These are phyloP conservation scores for Salvelinus fontinalis DNA, from an alignment of 2,113 vertebrate species.

Conservation along the genomic window DNA sequence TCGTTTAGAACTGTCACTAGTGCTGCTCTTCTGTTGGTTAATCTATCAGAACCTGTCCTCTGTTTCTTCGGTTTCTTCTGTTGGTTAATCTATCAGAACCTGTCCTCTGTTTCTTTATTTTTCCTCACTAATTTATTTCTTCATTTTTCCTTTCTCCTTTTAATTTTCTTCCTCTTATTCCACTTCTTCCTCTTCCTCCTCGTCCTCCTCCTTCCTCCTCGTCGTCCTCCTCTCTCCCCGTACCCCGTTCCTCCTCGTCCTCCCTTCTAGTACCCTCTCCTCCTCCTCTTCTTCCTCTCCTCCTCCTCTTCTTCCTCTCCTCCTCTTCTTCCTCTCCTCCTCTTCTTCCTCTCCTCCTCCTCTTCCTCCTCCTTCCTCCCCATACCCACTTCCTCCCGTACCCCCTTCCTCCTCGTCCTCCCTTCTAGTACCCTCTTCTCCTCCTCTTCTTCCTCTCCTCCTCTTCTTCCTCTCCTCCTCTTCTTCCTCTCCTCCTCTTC, in stretches of 20 bases:
- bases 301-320: background rate
- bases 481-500: background rate
- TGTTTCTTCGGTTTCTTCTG: no score
- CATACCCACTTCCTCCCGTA: no score
- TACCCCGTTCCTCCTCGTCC: background rate
- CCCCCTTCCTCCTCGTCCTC: background rate
- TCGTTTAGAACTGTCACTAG: no score
- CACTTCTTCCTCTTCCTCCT: conserved; percentile 19
- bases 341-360: background rate
- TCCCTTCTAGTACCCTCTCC: background rate
- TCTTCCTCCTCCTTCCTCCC: background rate
- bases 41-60: no score
- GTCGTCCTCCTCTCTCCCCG: no score
- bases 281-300: background rate
- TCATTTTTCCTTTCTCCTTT: background rate
- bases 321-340: background rate
- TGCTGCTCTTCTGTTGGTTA: background rate
- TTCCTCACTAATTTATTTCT: background rate
- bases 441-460: background rate
- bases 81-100: no score
- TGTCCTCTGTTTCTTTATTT: no score
- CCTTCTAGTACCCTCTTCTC: background rate
- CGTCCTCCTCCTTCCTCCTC: conserved; percentile 9
- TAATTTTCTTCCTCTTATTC: background rate
- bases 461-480: background rate